Evolutionary conservation across 1,140 invertebrate species (phyloP).

Genomic region (Scaptomyza pallida): DNA sequence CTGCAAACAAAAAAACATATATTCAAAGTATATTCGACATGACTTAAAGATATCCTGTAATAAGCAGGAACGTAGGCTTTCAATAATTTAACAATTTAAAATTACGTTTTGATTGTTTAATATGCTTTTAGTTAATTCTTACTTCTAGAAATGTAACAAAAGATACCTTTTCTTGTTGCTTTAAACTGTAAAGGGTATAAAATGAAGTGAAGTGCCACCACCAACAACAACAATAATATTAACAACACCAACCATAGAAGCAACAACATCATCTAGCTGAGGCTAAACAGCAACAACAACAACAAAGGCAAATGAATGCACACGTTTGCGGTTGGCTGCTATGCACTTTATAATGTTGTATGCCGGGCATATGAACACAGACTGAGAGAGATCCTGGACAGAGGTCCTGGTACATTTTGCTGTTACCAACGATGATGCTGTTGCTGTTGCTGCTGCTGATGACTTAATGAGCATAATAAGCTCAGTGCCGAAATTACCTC

Average conservation of each 20-base stretch:
- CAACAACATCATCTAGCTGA: neutral
- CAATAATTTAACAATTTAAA: no score
- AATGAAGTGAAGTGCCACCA: slow-evolving; percentile 41
- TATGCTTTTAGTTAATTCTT: no score
- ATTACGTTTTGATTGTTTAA: no score
- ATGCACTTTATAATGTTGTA: slow-evolving; percentile 69
- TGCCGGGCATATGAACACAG: slow-evolving; percentile 27
- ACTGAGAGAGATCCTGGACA: slow-evolving; percentile 17
- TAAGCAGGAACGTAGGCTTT: no score
- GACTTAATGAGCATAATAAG: slow-evolving; percentile 83
- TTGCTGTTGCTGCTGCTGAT: slow-evolving; percentile 51
- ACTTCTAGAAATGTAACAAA: no score
- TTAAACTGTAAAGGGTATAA: slow-evolving; percentile 10
- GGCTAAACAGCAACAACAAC: slow-evolving; percentile 59
- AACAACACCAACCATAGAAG: slow-evolving; percentile 12
- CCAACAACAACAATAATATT: slow-evolving; percentile 5
- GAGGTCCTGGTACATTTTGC: slow-evolving; percentile 32
- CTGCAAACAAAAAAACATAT: slow-evolving; percentile 28
- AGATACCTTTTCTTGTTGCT: no score
- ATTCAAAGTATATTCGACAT: neutral
- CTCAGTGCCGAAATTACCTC: slow-evolving; percentile 79
- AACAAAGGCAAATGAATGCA: slow-evolving; percentile 67
- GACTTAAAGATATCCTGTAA: slow-evolving; percentile 3
- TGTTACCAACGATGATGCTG: slow-evolving; percentile 17
- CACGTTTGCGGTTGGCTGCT: slow-evolving; percentile 62